Conservation (phyloP, 2,113 vertebrate genomes). For the Grammomys dolichurus region DNA sequence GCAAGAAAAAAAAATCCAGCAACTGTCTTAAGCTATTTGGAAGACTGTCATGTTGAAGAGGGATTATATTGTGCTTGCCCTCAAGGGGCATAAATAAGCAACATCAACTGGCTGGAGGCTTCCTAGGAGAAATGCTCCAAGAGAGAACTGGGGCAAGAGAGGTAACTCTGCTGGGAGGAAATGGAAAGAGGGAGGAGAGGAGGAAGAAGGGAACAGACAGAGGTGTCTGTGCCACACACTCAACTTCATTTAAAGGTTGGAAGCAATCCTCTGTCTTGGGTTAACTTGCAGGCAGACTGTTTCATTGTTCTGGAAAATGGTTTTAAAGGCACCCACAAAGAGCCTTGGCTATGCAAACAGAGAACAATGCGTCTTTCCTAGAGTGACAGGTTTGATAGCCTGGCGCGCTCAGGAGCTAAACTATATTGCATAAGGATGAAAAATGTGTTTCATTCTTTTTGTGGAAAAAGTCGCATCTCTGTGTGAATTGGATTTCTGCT, state of each 20-base stretch:
- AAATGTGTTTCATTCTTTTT: constrained; percentile 44
- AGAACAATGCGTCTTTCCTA: constrained; percentile 20
- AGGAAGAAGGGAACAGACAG: constrained; percentile 7
- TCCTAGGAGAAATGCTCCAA: constrained; percentile 30
- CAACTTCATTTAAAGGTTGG: constrained; percentile 6
- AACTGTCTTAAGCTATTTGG: constrained; percentile 38
- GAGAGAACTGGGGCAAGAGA: neutral
- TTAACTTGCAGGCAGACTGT: constrained; percentile 43
- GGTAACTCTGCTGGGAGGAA: neutral
- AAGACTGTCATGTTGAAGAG: constrained; percentile 61
- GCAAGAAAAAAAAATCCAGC: neutral
- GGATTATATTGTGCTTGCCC: constrained; percentile 15
- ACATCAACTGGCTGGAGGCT: constrained; percentile 25
- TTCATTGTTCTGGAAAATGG: constrained; percentile 3
- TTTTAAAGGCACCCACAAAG: neutral
- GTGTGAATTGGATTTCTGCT: constrained; percentile 20
- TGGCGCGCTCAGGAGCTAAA: constrained; percentile 25
- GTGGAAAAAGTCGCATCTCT: constrained; percentile 15
- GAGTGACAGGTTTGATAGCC: constrained; percentile 50
- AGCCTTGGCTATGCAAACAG: constrained; percentile 61
- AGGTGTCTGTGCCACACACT: neutral
- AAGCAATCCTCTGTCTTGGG: constrained; percentile 20
- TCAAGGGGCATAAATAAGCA: constrained; percentile 13
- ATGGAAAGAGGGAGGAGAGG: neutral
- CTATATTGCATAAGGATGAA: constrained; percentile 40